Conservation (phyloP, 2,888 invertebrate genomes). For the Abrostola triplasia region DNA sequence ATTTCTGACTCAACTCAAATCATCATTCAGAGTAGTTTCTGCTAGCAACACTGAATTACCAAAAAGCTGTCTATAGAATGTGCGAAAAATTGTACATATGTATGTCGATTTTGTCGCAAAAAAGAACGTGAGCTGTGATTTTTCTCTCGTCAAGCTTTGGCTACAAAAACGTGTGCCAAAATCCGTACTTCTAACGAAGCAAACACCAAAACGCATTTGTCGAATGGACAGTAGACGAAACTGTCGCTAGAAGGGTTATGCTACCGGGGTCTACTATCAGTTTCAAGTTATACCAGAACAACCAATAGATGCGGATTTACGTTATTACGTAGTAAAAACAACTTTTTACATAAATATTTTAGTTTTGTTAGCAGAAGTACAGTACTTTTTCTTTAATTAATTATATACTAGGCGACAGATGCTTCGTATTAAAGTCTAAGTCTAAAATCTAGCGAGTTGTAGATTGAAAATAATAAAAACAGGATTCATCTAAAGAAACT, state of each 20-base stretch:
- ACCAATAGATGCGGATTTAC: background rate
- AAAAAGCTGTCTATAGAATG: constrained; percentile 6
- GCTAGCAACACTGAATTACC: constrained; percentile 5
- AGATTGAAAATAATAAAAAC: too few species aligned
- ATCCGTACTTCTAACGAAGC: constrained; percentile 76
- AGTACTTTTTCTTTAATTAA: too few species aligned
- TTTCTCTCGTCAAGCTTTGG: constrained; percentile 59
- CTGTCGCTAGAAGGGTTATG: constrained; percentile 35
- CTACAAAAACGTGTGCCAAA: constrained; percentile 63
- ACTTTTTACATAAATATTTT: too few species aligned
- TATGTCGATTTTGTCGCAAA: constrained; percentile 27
- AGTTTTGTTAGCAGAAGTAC: too few species aligned
- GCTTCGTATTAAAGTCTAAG: too few species aligned
- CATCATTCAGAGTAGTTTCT: constrained; percentile 8
- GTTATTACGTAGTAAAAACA: background rate
- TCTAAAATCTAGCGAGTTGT: too few species aligned
- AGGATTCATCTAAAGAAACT: too few species aligned
- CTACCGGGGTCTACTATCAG: constrained; percentile 32
- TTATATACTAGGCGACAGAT: too few species aligned
- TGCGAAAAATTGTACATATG: constrained; percentile 31
- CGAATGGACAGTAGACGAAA: constrained; percentile 64
- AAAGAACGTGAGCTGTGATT: constrained; percentile 40
- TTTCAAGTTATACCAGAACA: background rate
- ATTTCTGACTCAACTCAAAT: constrained; percentile 31
- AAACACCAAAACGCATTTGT: constrained; percentile 73